These are phyloP conservation scores for Gobiocypris rarus DNA, from an alignment of 2,113 vertebrate species.

Conservation along the genomic window DNA sequence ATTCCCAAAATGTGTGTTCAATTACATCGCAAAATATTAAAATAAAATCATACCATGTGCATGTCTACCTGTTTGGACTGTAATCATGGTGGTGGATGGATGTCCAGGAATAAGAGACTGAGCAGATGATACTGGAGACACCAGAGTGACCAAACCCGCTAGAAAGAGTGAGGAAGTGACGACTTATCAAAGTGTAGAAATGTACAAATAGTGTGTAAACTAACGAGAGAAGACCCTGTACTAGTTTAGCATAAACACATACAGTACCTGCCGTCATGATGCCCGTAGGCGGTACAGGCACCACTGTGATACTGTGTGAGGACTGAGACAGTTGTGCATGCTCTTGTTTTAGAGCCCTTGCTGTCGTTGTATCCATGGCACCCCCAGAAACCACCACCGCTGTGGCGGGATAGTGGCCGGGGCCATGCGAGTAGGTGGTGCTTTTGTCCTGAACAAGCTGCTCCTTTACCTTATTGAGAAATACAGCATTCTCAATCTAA, in stretches of 20 bases:
- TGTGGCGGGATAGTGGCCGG: slow-evolving; percentile 93
- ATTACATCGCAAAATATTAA: too few species aligned
- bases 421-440: slow-evolving; percentile 78
- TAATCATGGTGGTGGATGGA: slow-evolving; percentile 88
- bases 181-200: background rate
- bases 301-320: slow-evolving; percentile 94
- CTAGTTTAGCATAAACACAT: background rate
- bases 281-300: slow-evolving; percentile 92
- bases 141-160: slow-evolving; percentile 95
- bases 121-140: slow-evolving; percentile 89
- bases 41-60: background rate
- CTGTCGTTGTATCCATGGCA: slow-evolving; percentile 77
- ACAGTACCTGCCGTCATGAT: slow-evolving; percentile 94
- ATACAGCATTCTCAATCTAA: slow-evolving; percentile 97
- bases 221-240: background rate
- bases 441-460: slow-evolving; percentile 91
- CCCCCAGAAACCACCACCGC: slow-evolving; percentile 88
- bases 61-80: slow-evolving; percentile 51
- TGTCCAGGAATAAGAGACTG: slow-evolving; percentile 91
- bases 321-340: slow-evolving; percentile 88
- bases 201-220: background rate
- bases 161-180: slow-evolving; percentile 37
- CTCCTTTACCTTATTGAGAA: slow-evolving; percentile 98
- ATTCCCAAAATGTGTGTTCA: too few species aligned
- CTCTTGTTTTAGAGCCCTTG: slow-evolving; percentile 79